Percentiles rank a stretch among this genome's conserved stretches.
Conservation (phyloP, 2,888 invertebrate genomes). For the Ochropacha duplaris region DNA sequence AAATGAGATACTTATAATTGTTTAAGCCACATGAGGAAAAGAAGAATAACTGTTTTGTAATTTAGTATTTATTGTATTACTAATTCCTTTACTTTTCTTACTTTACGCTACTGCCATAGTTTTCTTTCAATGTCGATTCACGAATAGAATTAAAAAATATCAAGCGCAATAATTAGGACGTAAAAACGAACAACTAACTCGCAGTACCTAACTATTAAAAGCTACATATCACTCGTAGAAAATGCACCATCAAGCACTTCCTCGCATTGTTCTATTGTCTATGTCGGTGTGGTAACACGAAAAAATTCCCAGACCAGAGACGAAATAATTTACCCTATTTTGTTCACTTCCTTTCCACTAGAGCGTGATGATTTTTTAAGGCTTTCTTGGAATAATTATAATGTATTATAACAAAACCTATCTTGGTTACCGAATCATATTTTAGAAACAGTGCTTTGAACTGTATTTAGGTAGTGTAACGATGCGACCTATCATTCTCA, state of each 20-base stretch:
- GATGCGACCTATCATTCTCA: too few species aligned
- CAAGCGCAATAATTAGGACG: not conserved
- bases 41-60: too few species aligned
- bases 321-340: constrained; percentile 15
- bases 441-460: too few species aligned
- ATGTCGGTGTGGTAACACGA: constrained; percentile 7
- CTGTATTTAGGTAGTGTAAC: too few species aligned
- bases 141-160: too few species aligned
- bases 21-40: too few species aligned
- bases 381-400: not conserved
- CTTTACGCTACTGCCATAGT: too few species aligned
- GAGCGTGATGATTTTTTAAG: not conserved
- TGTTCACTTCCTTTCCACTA: constrained; percentile 9
- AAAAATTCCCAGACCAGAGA: constrained; percentile 6
- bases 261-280: constrained; percentile 48
- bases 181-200: not conserved
- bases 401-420: not conserved
- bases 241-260: constrained; percentile 21
- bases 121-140: too few species aligned
- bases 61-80: too few species aligned
- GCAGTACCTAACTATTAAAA: not conserved
- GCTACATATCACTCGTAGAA: not conserved
- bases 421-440: not conserved
- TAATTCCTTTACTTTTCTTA: too few species aligned
- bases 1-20: too few species aligned